phyloP scores from a whole-genome alignment of 2,113 vertebrate species.

The Erythrolamprus reginae region DNA sequence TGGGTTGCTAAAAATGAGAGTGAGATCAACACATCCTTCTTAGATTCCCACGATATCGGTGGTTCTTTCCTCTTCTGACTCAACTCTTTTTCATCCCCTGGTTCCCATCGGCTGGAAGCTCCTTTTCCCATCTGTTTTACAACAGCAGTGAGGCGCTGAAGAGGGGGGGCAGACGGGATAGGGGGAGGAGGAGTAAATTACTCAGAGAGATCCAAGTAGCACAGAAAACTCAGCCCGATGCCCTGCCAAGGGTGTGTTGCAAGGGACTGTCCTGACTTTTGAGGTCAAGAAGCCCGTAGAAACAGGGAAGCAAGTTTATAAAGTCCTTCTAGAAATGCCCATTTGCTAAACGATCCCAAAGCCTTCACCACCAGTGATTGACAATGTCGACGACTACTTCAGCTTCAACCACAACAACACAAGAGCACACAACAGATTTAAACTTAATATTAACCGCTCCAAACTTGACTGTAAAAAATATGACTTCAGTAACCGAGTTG shows the following conservation, averaged over 20 bases:
- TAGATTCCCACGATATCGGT: constrained; percentile 62
- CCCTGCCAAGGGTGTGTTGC: not conserved
- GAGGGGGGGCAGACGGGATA: constrained; percentile 1
- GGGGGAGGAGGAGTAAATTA: not conserved
- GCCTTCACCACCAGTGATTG: not conserved
- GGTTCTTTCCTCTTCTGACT: constrained; percentile 8
- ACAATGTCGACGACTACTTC: no score
- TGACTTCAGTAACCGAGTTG: no score
- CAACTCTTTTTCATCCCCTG: constrained; percentile 28
- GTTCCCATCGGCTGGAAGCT: constrained; percentile 66
- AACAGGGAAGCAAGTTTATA: not conserved
- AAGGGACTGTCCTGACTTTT: not conserved
- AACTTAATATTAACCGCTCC: no score
- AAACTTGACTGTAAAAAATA: no score
- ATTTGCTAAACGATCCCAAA: not conserved
- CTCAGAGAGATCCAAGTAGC: constrained; percentile 14
- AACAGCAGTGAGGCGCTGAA: constrained; percentile 18
- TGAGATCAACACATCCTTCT: constrained; percentile 45
- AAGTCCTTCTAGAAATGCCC: no score
- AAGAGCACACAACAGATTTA: no score
- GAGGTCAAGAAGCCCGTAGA: not conserved
- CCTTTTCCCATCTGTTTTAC: constrained; percentile 42
- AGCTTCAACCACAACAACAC: no score
- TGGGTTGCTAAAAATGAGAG: constrained; percentile 58
- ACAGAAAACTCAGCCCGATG: not conserved